Conservation (phyloP, 2,113 vertebrate genomes). For the Chionodraco myersi region DNA sequence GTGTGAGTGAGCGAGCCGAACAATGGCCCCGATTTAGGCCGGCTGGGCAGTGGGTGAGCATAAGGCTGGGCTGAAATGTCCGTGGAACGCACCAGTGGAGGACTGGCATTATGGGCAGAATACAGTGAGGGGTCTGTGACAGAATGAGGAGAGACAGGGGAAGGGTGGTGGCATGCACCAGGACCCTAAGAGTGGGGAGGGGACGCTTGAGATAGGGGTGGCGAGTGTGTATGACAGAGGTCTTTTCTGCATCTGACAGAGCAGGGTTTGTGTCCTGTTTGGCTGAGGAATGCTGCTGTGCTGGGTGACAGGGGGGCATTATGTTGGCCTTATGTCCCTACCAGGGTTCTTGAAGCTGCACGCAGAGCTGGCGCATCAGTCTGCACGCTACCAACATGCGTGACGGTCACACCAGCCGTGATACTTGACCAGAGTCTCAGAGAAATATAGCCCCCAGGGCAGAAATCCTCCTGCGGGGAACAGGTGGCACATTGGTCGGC, state of each 20-base stretch:
- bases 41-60: conserved; percentile 74
- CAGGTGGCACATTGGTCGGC: not conserved
- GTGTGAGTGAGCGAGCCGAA: conserved; percentile 65
- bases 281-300: conserved; percentile 78
- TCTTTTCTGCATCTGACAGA: conserved; percentile 82
- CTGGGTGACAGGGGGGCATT: conserved; percentile 73
- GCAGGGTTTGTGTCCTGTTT: conserved; percentile 79
- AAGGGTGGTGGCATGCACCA: conserved; percentile 78
- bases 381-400: conserved; percentile 67
- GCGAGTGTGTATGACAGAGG: conserved; percentile 78
- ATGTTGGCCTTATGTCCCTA: conserved; percentile 77
- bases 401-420: conserved; percentile 57
- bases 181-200: conserved; percentile 66
- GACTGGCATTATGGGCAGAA: conserved; percentile 77
- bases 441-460: conserved; percentile 11
- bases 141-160: conserved; percentile 69
- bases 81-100: conserved; percentile 80
- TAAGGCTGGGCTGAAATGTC: conserved; percentile 82
- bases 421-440: conserved; percentile 38
- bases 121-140: conserved; percentile 80
- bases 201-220: conserved; percentile 63
- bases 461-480: not conserved
- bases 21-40: conserved; percentile 82
- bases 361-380: conserved; percentile 68
- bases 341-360: conserved; percentile 72